Percentiles rank a stretch among this genome's conserved stretches.
Evolutionary conservation across 2,888 invertebrate genomes (phyloP).

Genomic region (Odontocolon sp.): DNA sequence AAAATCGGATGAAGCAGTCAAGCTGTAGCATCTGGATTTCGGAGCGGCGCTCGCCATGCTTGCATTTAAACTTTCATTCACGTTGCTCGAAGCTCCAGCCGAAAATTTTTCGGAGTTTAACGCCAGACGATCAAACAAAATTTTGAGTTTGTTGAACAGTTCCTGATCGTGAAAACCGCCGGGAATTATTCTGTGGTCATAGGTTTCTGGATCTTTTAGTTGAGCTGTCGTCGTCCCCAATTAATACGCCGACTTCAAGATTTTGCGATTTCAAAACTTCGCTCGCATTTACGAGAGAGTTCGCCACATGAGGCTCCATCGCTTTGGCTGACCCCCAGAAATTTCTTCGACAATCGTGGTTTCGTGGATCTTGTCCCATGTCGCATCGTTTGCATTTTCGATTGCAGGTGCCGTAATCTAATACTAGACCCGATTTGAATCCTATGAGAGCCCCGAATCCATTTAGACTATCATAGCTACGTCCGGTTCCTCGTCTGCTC

Average conservation of each 20-base stretch:
- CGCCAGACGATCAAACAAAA: neutral
- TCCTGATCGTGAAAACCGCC: neutral
- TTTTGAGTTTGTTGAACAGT: neutral
- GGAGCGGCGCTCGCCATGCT: conserved; percentile 2
- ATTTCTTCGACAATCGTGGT: conserved; percentile 66
- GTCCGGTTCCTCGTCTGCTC: conserved; percentile 62
- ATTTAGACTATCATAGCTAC: conserved; percentile 64
- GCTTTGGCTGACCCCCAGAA: conserved; percentile 67
- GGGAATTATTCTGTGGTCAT: conserved; percentile 12
- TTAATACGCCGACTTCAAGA: conserved; percentile 42
- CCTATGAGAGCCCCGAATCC: conserved; percentile 64
- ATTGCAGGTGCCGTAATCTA: conserved; percentile 64
- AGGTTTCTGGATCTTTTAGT: conserved; percentile 30
- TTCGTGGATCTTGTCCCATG: conserved; percentile 55
- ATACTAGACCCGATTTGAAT: conserved; percentile 41
- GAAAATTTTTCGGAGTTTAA: neutral
- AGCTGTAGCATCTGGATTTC: conserved; percentile 12
- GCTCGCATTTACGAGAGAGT: conserved; percentile 50
- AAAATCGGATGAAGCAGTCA: conserved; percentile 5
- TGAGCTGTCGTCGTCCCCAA: conserved; percentile 64
- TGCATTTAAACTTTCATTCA: conserved; percentile 10
- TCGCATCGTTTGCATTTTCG: conserved; percentile 65
- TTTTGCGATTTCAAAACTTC: conserved; percentile 52
- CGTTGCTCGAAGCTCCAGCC: neutral
- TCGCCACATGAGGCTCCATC: conserved; percentile 67